Conservation (phyloP, 2,113 vertebrate species). For the Corythaeola cristata region DNA sequence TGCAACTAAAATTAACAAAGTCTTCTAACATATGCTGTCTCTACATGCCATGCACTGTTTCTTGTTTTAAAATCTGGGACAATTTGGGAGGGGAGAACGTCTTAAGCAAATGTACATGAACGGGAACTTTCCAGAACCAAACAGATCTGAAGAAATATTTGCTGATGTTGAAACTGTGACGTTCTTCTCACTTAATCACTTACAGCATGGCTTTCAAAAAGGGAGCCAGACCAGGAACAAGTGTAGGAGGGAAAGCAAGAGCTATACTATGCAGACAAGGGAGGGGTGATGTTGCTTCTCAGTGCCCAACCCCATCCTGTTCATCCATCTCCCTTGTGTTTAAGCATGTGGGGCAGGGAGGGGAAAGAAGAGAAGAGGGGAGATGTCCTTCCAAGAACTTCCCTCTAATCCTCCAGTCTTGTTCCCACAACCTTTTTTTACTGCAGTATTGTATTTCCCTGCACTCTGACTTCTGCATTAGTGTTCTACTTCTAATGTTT, state of each 20-base stretch:
- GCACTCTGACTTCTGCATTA: not conserved
- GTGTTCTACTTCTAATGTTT: not conserved
- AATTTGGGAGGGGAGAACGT: not conserved
- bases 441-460: not conserved
- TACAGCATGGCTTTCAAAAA: not conserved
- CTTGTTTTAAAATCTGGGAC: conserved; percentile 2
- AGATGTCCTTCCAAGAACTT: not conserved
- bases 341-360: not conserved
- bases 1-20: not conserved
- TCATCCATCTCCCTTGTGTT: not conserved
- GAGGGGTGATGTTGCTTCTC: not conserved
- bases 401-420: not conserved
- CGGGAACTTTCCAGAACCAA: not conserved
- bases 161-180: not conserved
- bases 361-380: not conserved
- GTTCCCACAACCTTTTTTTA: not conserved
- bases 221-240: not conserved
- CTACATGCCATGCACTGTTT: not conserved
- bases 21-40: not conserved
- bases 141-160: not conserved
- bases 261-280: not conserved
- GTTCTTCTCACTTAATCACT: not conserved
- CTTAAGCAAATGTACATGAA: not conserved
- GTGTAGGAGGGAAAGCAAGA: not conserved
- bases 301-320: not conserved